These are phyloP conservation scores for Phoenicopterus ruber DNA, from an alignment of 2,113 vertebrate species.

Conservation along the genomic window DNA sequence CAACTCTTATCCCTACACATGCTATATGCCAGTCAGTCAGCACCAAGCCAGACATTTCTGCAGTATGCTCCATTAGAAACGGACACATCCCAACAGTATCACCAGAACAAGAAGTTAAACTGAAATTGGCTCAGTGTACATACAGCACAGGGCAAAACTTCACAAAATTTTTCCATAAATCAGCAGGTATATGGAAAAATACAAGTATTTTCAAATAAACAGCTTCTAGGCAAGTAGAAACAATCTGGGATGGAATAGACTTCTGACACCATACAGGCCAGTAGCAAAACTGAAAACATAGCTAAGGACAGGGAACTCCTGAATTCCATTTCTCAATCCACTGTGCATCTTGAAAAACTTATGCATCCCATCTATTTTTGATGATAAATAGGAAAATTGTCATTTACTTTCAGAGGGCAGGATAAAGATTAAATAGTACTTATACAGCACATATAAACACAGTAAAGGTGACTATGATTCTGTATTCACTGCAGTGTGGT, in stretches of 20 bases:
- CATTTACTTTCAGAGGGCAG: neutral
- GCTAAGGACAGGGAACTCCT: neutral
- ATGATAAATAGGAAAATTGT: neutral
- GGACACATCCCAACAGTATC: neutral
- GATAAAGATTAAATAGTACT: neutral
- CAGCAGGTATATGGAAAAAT: neutral
- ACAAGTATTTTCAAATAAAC: neutral
- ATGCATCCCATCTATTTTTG: neutral
- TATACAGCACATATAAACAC: neutral
- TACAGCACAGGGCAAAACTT: neutral
- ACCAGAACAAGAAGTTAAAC: neutral
- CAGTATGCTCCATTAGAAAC: accelerated
- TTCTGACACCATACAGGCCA: neutral
- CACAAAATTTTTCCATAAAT: neutral
- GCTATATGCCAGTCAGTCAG: neutral
- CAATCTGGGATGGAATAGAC: neutral
- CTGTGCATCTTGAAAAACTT: neutral
- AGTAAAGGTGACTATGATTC: neutral
- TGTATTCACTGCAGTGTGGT: neutral
- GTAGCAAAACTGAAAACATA: neutral
- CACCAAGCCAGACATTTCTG: neutral
- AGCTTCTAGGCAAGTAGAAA: neutral
- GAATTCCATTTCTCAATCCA: neutral
- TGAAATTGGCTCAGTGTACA: neutral
- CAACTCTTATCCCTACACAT: neutral